A percentile compares a stretch with the other conserved stretches of the same genome.
phyloP scores from a whole-genome alignment of 1,140 invertebrate genomes.

The Macrobrachium nipponense region DNA sequence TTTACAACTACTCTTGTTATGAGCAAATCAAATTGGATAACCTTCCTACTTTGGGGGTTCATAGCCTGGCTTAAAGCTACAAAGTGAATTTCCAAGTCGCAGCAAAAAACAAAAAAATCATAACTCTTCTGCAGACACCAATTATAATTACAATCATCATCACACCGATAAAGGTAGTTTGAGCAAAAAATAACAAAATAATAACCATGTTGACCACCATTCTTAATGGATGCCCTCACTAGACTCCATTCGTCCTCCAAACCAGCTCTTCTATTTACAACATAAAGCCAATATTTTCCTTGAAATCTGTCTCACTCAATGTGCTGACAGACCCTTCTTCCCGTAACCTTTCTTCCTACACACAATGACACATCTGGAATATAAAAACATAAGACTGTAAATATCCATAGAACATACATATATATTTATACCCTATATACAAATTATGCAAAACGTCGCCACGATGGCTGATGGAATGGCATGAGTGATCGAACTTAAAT shows the following conservation, averaged over 20 bases:
- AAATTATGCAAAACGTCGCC: slow-evolving; percentile 40
- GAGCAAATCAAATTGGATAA: slow-evolving; percentile 20
- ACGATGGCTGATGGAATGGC: slow-evolving; percentile 46
- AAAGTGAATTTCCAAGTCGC: too few relatives aligned
- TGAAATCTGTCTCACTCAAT: not conserved
- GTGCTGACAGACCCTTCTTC: not conserved
- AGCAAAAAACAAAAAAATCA: too few relatives aligned
- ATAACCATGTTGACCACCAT: not conserved
- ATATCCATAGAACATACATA: slow-evolving; percentile 38
- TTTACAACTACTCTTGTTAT: not conserved
- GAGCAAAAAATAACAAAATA: not conserved
- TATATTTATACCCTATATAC: slow-evolving; percentile 28
- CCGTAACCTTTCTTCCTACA: slow-evolving; percentile 4
- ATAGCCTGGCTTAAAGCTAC: too few relatives aligned
- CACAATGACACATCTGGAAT: slow-evolving; percentile 15
- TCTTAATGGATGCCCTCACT: too few relatives aligned
- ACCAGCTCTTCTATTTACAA: not conserved
- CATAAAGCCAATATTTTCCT: not conserved
- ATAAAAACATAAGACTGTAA: slow-evolving; percentile 12
- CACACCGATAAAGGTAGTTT: too few relatives aligned
- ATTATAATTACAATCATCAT: too few relatives aligned
- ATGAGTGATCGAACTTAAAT: slow-evolving; percentile 47
- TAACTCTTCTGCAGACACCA: too few relatives aligned
- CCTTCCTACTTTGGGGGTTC: not conserved
- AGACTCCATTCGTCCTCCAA: too few relatives aligned